phyloP scores from a whole-genome alignment of 2,797 vertebrate genomes.

The Selene dorsalis region DNA sequence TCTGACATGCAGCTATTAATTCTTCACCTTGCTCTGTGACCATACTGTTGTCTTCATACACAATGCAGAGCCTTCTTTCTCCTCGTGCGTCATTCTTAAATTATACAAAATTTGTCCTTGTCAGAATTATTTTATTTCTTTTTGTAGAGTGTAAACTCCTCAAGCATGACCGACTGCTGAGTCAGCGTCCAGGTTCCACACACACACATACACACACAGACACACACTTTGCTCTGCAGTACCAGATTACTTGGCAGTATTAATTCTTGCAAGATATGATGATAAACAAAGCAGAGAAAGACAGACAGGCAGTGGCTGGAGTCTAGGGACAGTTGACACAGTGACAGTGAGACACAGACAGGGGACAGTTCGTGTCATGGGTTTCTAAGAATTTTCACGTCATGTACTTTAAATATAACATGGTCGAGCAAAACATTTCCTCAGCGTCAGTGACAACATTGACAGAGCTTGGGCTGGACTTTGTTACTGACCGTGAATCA shows the following conservation, averaged over 20 bases:
- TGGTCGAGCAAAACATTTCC: conserved; percentile 14
- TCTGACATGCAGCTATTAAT: neutral
- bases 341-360: conserved; percentile 25
- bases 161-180: conserved; percentile 14
- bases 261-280: conserved; percentile 18
- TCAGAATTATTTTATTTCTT: neutral
- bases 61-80: neutral
- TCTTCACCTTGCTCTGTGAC: neutral
- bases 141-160: conserved; percentile 8
- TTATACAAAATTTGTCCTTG: neutral
- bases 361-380: conserved; percentile 48
- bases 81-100: neutral
- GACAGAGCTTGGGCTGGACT: neutral
- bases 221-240: conserved; percentile 14
- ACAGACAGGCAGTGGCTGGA: conserved; percentile 16
- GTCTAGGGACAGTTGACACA: conserved; percentile 23
- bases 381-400: conserved; percentile 41
- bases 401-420: conserved; percentile 56
- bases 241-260: conserved; percentile 60
- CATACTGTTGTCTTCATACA: neutral
- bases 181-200: conserved; percentile 14
- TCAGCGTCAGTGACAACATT: neutral
- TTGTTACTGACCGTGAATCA: neutral
- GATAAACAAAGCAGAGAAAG: conserved; percentile 39
- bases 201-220: conserved; percentile 11